A percentile compares a stretch with the other conserved stretches of the same genome.
These are phyloP conservation scores for Temnopleurus reevesii DNA, from an alignment of 53 echinoderm and acorn worm species.

Conservation along the genomic window DNA sequence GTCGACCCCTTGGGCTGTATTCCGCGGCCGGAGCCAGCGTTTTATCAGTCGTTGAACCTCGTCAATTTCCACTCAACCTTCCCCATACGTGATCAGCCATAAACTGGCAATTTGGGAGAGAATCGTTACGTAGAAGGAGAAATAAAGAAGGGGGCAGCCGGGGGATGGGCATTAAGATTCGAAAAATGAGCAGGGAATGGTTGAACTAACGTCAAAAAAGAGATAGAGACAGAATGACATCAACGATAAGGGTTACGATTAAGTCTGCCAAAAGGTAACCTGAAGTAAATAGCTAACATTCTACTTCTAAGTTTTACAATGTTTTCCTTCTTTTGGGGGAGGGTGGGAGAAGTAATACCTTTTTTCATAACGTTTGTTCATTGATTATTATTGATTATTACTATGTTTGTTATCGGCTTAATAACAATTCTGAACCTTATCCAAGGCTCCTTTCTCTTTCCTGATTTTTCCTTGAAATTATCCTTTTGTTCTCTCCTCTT, in stretches of 20 bases:
- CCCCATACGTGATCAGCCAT: constrained; percentile 10
- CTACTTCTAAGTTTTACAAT: too few relatives aligned
- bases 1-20: constrained; percentile 22
- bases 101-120: background rate
- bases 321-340: too few relatives aligned
- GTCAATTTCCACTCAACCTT: constrained; percentile 21
- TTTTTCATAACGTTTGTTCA: too few relatives aligned
- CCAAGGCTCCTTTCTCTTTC: background rate
- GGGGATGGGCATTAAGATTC: background rate
- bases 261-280: background rate
- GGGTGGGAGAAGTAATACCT: too few relatives aligned
- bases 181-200: background rate
- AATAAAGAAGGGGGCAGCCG: background rate
- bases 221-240: background rate
- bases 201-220: background rate
- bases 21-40: constrained; percentile 25
- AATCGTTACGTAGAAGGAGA: background rate
- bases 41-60: constrained; percentile 52
- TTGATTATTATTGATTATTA: too few relatives aligned
- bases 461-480: too few relatives aligned
- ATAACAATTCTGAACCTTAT: too few relatives aligned
- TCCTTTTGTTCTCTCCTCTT: background rate
- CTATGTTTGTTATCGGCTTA: too few relatives aligned
- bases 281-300: background rate
- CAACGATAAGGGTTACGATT: background rate